phyloP scores from a whole-genome alignment of 2,797 vertebrate species.

The Glossophaga mutica region DNA sequence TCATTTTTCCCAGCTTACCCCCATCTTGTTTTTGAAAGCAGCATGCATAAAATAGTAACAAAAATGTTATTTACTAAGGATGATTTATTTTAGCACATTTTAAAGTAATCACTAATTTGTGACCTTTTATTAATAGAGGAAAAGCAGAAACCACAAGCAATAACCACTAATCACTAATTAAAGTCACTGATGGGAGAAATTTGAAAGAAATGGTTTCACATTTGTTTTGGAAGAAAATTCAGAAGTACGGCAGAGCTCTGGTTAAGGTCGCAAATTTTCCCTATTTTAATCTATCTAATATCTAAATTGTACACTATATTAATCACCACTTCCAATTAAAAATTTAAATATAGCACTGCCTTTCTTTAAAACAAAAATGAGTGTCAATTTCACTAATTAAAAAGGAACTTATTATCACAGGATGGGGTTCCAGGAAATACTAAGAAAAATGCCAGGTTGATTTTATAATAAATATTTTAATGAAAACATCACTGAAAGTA shows the following conservation, averaged over 20 bases:
- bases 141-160: constrained; percentile 37
- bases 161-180: not conserved
- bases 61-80: not conserved
- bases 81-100: not conserved
- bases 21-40: not conserved
- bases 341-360: constrained; percentile 35
- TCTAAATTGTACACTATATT: constrained; percentile 10
- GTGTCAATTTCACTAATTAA: constrained; percentile 48
- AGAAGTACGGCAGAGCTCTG: constrained; percentile 4
- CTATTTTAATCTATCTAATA: not conserved
- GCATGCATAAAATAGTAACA: not conserved
- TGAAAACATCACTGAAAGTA: constrained; percentile 46
- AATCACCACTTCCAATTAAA: constrained; percentile 53
- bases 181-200: constrained; percentile 61
- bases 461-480: constrained; percentile 64
- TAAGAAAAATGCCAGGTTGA: constrained; percentile 32
- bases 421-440: constrained; percentile 27
- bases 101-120: constrained; percentile 7
- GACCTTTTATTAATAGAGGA: not conserved
- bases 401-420: constrained; percentile 54
- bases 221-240: constrained; percentile 51
- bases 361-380: constrained; percentile 50
- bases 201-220: constrained; percentile 45
- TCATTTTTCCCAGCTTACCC: not conserved
- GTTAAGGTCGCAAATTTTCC: constrained; percentile 28